Conservation (phyloP, 1,140 invertebrate species). For the Manduca sexta region DNA sequence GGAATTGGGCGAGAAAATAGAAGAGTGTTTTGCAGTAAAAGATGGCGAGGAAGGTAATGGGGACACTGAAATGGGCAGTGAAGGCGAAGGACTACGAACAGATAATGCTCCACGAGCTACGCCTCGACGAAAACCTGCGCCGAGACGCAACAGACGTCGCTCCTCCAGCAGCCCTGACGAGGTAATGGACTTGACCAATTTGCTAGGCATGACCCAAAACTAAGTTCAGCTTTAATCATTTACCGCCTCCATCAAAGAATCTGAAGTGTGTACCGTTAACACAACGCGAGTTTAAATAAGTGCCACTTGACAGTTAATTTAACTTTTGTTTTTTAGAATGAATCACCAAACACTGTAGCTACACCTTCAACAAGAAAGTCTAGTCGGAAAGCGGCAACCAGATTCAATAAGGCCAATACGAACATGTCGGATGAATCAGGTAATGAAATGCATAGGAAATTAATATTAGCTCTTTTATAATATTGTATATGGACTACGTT, state of each 20-base stretch:
- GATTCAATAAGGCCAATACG: slow-evolving; percentile 16
- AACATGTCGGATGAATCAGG: slow-evolving; percentile 52
- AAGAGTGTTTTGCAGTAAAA: slow-evolving; percentile 62
- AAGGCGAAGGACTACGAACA: neutral
- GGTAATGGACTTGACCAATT: too few relatives aligned
- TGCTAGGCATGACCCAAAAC: too few relatives aligned
- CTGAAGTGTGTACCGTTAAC: too few relatives aligned
- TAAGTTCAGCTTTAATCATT: too few relatives aligned
- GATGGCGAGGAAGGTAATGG: slow-evolving; percentile 24
- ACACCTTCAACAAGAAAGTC: slow-evolving; percentile 54
- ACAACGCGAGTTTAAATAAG: too few relatives aligned
- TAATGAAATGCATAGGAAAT: slow-evolving; percentile 13
- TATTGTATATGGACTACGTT: too few relatives aligned
- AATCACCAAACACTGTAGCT: slow-evolving; percentile 38
- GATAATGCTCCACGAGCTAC: slow-evolving; percentile 13
- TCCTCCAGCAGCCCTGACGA: slow-evolving; percentile 45
- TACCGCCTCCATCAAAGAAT: too few relatives aligned
- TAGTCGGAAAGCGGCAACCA: slow-evolving; percentile 32
- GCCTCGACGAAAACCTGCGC: slow-evolving; percentile 20
- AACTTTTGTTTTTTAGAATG: slow-evolving; percentile 43
- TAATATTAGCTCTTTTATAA: slow-evolving; percentile 1
- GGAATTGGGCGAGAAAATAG: slow-evolving; percentile 66
- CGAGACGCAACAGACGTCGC: slow-evolving; percentile 19
- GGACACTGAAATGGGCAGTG: slow-evolving; percentile 18
- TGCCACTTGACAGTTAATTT: too few relatives aligned